phyloP scores from a whole-genome alignment of 2,888 invertebrate species.

The Agonopterix alstromeriana region DNA sequence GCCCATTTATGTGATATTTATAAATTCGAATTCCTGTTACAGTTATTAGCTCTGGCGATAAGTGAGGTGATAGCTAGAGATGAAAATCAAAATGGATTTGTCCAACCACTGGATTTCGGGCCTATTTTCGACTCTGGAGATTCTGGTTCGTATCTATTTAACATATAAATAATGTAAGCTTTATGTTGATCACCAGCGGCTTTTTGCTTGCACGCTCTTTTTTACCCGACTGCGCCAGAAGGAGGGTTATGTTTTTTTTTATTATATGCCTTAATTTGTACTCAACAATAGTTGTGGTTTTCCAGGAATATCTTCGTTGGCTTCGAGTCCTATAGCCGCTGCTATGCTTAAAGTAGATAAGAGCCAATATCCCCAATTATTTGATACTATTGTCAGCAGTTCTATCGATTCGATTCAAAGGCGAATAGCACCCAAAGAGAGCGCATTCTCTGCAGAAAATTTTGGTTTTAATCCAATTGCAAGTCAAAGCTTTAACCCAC shows the following conservation, averaged over 20 bases:
- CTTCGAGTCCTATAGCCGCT: slow-evolving; percentile 60
- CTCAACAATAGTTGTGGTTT: slow-evolving; percentile 27
- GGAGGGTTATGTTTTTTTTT: too few species aligned
- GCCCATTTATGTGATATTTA: not conserved
- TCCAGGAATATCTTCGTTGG: slow-evolving; percentile 65
- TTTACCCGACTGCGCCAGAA: too few species aligned
- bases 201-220: slow-evolving; percentile 7
- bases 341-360: slow-evolving; percentile 65
- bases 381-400: slow-evolving; percentile 68
- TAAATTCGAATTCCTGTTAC: slow-evolving; percentile 31
- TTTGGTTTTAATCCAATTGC: slow-evolving; percentile 72
- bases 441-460: slow-evolving; percentile 55
- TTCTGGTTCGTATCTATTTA: slow-evolving; percentile 38
- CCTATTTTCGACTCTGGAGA: slow-evolving; percentile 66
- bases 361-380: slow-evolving; percentile 61
- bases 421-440: slow-evolving; percentile 54
- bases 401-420: slow-evolving; percentile 64
- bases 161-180: not conserved
- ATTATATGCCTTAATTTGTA: slow-evolving; percentile 2
- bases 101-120: slow-evolving; percentile 73
- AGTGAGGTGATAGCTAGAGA: slow-evolving; percentile 49
- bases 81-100: slow-evolving; percentile 58
- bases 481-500: slow-evolving; percentile 56
- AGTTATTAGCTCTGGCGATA: slow-evolving; percentile 62
- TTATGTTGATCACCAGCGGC: slow-evolving; percentile 4